phyloP scores from a whole-genome alignment of 2,797 vertebrate genomes.

The Lindbergichthys nudifrons region DNA sequence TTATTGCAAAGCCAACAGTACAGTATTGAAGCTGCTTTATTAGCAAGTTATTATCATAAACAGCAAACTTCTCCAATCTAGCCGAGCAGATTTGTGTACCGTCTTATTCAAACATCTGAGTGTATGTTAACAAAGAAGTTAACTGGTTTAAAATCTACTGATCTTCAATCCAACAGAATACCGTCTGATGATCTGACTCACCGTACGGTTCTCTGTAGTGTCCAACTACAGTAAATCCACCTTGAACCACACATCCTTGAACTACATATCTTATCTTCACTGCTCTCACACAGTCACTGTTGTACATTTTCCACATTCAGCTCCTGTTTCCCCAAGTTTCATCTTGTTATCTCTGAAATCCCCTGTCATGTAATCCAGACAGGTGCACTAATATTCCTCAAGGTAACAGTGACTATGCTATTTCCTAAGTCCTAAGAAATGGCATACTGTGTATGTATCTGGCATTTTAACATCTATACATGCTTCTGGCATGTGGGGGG shows the following conservation, averaged over 20 bases:
- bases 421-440: slow-evolving; percentile 10
- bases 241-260: slow-evolving; percentile 56
- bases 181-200: slow-evolving; percentile 62
- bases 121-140: too few species aligned
- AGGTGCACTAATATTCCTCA: slow-evolving; percentile 15
- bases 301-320: slow-evolving; percentile 32
- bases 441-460: background rate
- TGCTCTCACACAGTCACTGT: slow-evolving; percentile 39
- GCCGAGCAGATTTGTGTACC: too few species aligned
- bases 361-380: slow-evolving; percentile 47
- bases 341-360: slow-evolving; percentile 53
- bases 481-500: background rate
- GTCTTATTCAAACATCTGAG: too few species aligned
- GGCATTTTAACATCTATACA: background rate
- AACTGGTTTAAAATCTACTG: slow-evolving; percentile 39
- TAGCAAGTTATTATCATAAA: slow-evolving; percentile 2
- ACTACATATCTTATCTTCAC: slow-evolving; percentile 47
- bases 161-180: slow-evolving; percentile 61
- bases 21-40: slow-evolving; percentile 6
- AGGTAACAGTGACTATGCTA: slow-evolving; percentile 10
- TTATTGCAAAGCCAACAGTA: slow-evolving; percentile 4
- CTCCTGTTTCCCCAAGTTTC: slow-evolving; percentile 5
- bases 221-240: slow-evolving; percentile 57
- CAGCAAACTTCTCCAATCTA: too few species aligned
- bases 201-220: slow-evolving; percentile 35